Percentiles rank a stretch among this genome's conserved stretches.
phyloP scores from a whole-genome alignment of 1,140 invertebrate species.

The Drosophila saltans region DNA sequence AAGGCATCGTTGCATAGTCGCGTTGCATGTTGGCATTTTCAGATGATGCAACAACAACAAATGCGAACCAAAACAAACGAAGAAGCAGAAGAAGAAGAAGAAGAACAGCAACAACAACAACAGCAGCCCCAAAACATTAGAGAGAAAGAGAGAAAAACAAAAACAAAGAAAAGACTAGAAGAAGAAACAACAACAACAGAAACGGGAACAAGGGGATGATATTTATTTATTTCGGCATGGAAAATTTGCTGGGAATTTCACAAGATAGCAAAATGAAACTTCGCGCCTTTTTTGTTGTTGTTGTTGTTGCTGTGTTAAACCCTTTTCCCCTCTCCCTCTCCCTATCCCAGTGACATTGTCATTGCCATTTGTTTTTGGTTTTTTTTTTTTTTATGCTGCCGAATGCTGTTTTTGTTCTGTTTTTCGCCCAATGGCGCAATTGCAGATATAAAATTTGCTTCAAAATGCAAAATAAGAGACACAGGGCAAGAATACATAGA shows the following conservation, averaged over 20 bases:
- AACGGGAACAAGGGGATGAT: constrained; percentile 15
- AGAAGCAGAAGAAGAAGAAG: constrained; percentile 60
- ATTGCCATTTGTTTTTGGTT: background rate
- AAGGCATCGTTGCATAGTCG: background rate
- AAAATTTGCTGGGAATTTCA: constrained; percentile 67
- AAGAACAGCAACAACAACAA: constrained; percentile 14
- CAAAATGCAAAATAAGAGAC: constrained; percentile 9
- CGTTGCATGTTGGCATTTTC: constrained; percentile 55
- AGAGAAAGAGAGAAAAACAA: background rate
- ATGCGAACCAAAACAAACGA: constrained; percentile 38
- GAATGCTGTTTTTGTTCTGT: background rate
- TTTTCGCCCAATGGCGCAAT: constrained; percentile 30
- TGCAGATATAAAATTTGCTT: constrained; percentile 30
- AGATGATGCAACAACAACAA: constrained; percentile 68
- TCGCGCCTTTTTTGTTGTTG: constrained; percentile 8
- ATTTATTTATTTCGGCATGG: constrained; percentile 36
- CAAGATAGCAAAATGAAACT: constrained; percentile 58
- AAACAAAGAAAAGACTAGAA: constrained; percentile 1
- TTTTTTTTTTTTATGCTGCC: constrained; percentile 6
- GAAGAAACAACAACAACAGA: background rate
- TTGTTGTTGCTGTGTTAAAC: background rate
- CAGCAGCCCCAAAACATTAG: background rate
- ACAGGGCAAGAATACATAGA: background rate
- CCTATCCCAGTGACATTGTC: background rate
- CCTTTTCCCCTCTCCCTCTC: background rate